These are phyloP conservation scores for Daboia siamensis DNA, from an alignment of 2,113 vertebrate genomes.

Conservation along the genomic window DNA sequence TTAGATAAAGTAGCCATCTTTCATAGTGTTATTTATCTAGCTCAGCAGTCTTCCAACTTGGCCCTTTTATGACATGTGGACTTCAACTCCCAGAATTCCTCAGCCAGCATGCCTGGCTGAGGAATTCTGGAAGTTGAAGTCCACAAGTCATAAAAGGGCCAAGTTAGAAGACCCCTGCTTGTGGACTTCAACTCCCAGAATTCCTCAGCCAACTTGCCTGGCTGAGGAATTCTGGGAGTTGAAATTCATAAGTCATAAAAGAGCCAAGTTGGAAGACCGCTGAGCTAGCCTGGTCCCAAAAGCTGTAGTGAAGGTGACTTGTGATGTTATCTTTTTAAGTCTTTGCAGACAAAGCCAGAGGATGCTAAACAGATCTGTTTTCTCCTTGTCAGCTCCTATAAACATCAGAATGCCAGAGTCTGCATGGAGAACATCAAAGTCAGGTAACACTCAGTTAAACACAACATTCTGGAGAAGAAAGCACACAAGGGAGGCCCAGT, in stretches of 20 bases:
- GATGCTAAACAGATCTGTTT: slow-evolving; percentile 54
- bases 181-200: no score
- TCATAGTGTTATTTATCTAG: neutral
- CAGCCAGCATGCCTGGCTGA: no score
- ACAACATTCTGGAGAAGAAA: neutral
- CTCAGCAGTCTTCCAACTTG: no score
- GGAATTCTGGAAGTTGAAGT: no score
- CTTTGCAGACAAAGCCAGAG: slow-evolving; percentile 22
- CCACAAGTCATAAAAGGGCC: no score
- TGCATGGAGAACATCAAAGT: slow-evolving; percentile 59
- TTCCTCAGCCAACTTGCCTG: no score
- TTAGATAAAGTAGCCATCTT: neutral
- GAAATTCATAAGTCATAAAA: no score
- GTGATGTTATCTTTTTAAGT: slow-evolving; percentile 21
- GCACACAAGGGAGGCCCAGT: slow-evolving; percentile 35
- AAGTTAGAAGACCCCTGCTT: no score
- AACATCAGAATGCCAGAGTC: slow-evolving; percentile 55
- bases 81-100: no score
- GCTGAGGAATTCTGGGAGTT: no score
- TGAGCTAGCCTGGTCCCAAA: fast-evolving
- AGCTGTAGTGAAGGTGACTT: neutral
- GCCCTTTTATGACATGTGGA: no score
- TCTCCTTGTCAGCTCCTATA: slow-evolving; percentile 52
- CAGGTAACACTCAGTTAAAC: slow-evolving; percentile 40
- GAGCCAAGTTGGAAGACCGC: no score